These are phyloP conservation scores for Spizella passerina DNA, from an alignment of 2,797 vertebrate species.

Conservation along the genomic window DNA sequence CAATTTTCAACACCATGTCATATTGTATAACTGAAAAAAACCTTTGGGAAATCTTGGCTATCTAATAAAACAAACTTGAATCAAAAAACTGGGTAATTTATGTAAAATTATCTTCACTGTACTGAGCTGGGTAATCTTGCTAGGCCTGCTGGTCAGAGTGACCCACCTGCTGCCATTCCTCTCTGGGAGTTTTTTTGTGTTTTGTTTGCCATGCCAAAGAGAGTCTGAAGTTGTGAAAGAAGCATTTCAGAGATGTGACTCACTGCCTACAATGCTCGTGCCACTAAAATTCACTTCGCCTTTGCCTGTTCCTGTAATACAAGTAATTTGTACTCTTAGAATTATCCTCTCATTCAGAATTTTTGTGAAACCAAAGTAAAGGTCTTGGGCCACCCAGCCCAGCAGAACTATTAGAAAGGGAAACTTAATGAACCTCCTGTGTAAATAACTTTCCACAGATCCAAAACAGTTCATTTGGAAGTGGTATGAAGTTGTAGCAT, in stretches of 20 bases:
- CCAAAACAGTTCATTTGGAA: background rate
- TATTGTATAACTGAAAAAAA: background rate
- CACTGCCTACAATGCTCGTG: background rate
- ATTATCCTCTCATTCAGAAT: background rate
- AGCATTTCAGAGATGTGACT: background rate
- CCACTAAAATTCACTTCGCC: background rate
- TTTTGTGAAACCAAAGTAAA: background rate
- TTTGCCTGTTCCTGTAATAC: background rate
- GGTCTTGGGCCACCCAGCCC: background rate
- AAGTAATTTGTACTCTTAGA: background rate
- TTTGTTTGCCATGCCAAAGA: background rate
- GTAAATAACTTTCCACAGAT: fast-evolving
- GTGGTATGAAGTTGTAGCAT: background rate
- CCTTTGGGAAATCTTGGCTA: background rate
- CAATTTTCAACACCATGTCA: background rate
- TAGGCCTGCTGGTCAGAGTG: background rate
- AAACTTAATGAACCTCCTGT: background rate
- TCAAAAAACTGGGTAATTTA: background rate
- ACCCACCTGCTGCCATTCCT: background rate
- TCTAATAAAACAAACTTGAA: background rate
- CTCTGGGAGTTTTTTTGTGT: background rate
- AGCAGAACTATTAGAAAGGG: background rate
- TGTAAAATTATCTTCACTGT: background rate
- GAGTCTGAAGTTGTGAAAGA: background rate
- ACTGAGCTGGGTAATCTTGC: background rate